phyloP scores from a whole-genome alignment of 2,113 vertebrate species.

The Puffinus mauretanicus region DNA sequence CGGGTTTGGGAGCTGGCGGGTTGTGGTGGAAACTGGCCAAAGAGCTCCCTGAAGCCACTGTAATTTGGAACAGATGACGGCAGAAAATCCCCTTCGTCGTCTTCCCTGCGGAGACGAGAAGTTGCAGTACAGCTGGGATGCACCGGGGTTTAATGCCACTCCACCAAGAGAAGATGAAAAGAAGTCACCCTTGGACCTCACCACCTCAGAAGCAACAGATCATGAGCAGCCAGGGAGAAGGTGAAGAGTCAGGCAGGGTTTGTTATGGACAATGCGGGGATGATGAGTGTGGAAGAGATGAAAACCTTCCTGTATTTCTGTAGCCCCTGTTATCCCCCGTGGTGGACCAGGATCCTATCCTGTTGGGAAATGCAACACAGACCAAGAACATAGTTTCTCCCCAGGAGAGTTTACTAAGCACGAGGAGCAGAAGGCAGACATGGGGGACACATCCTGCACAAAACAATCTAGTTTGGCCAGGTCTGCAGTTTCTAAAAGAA shows the following conservation, averaged over 20 bases:
- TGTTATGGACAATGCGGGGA: neutral
- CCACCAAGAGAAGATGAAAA: neutral
- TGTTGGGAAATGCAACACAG: neutral
- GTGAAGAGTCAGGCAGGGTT: neutral
- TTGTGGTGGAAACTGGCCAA: conserved; percentile 25
- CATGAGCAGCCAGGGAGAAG: neutral
- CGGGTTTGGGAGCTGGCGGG: neutral
- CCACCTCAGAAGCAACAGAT: neutral
- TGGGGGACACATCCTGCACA: neutral
- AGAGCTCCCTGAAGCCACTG: neutral
- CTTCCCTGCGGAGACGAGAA: neutral
- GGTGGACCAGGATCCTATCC: neutral
- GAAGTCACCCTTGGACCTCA: neutral
- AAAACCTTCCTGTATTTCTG: neutral
- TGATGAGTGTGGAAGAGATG: neutral
- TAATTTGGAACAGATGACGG: neutral
- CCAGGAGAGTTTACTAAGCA: neutral
- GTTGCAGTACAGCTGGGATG: neutral
- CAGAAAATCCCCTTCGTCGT: neutral
- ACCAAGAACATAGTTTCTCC: neutral
- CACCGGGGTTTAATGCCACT: neutral
- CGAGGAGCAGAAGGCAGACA: neutral
- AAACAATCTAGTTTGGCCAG: neutral
- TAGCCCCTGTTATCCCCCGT: neutral
- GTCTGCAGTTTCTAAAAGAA: neutral